phyloP scores from a whole-genome alignment of 2,797 vertebrate genomes.

The Enteromius mattozi region DNA sequence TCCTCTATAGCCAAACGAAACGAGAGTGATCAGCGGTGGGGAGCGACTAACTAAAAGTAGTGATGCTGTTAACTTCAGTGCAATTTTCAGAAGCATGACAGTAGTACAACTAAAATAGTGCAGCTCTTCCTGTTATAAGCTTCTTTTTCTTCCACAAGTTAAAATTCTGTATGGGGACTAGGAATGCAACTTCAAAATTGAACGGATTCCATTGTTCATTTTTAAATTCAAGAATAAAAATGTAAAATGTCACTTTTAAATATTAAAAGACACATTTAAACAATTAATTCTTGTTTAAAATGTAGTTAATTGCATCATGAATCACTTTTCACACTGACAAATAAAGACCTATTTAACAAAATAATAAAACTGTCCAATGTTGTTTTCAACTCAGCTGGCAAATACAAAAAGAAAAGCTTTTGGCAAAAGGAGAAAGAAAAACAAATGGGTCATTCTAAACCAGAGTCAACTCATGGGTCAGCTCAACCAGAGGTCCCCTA shows the following conservation, averaged over 20 bases:
- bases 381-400: not conserved
- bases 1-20: constrained; percentile 45
- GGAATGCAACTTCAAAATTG: too few relatives aligned
- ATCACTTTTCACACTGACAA: too few relatives aligned
- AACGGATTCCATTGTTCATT: too few relatives aligned
- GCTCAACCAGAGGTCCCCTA: not conserved
- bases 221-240: too few relatives aligned
- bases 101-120: constrained; percentile 9
- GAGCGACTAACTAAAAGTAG: constrained; percentile 7
- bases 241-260: too few relatives aligned
- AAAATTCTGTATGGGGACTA: not conserved
- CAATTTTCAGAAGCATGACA: constrained; percentile 10
- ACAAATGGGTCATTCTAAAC: not conserved
- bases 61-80: not conserved
- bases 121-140: not conserved
- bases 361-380: not conserved
- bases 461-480: not conserved
- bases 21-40: not conserved
- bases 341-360: not conserved
- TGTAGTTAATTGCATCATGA: not conserved
- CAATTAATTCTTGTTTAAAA: not conserved
- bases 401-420: not conserved
- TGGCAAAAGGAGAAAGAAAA: not conserved
- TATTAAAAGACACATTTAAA: too few relatives aligned
- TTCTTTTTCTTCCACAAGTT: not conserved